These are phyloP conservation scores for Odontamblyopus lacepedii DNA, from an alignment of 2,797 vertebrate genomes.

Conservation along the genomic window DNA sequence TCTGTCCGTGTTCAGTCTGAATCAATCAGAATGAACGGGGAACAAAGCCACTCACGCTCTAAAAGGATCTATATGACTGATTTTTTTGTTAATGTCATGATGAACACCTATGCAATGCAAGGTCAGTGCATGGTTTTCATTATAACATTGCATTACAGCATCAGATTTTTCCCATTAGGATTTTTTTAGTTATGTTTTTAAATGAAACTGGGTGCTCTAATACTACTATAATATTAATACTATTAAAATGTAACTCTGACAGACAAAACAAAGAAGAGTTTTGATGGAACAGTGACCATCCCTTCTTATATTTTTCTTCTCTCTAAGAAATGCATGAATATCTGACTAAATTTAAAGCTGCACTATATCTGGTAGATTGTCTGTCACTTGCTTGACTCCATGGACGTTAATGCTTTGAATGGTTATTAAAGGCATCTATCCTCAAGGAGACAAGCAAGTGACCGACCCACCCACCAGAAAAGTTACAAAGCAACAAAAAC, in stretches of 20 bases:
- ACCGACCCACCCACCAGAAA: not conserved
- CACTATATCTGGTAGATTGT: not conserved
- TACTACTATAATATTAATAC: not conserved
- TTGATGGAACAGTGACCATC: conserved; percentile 23
- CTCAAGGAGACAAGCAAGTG: not conserved
- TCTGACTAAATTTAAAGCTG: not conserved
- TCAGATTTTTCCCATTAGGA: not conserved
- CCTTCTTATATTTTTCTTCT: conserved; percentile 39
- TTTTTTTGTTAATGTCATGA: conserved; percentile 24
- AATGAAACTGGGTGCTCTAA: not conserved
- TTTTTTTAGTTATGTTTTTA: not conserved
- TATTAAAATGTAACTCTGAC: not conserved
- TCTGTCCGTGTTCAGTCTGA: too few species aligned
- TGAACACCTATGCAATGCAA: conserved; percentile 18
- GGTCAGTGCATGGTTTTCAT: conserved; percentile 18
- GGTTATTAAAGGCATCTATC: not conserved
- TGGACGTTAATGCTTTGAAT: not conserved
- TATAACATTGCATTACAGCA: not conserved
- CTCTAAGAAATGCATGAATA: conserved; percentile 53
- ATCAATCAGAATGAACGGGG: too few species aligned
- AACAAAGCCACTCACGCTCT: too few species aligned
- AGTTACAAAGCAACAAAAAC: not conserved
- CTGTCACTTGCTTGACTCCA: not conserved
- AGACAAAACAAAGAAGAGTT: conserved; percentile 1
- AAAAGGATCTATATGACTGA: conserved; percentile 15